Conservation (phyloP, 92 coral and sea anemone genomes). For the Epizoanthus rinbou region DNA sequence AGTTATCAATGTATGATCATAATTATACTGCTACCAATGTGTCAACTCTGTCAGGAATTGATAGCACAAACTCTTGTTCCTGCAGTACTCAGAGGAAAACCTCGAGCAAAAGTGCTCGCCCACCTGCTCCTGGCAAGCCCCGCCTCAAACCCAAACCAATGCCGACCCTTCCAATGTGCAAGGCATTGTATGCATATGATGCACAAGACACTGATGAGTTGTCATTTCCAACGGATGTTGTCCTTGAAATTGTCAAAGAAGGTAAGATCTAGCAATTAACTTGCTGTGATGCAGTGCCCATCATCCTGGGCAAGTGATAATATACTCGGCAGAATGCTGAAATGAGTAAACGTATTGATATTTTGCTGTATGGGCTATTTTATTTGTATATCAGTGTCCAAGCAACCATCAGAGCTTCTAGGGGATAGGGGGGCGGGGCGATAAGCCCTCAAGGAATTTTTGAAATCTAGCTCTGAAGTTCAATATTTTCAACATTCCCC, state of each 20-base stretch:
- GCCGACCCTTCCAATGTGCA: conserved; percentile 89
- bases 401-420: too few species aligned
- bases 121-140: conserved; percentile 93
- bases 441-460: too few species aligned
- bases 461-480: too few species aligned
- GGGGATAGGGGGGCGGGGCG: too few species aligned
- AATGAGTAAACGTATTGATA: too few species aligned
- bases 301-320: too few species aligned
- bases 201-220: conserved; percentile 96
- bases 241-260: conserved; percentile 89
- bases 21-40: too few species aligned
- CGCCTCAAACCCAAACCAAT: conserved; percentile 80
- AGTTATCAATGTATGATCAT: too few species aligned
- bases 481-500: too few species aligned
- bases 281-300: too few species aligned
- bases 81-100: conserved; percentile 74
- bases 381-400: background rate
- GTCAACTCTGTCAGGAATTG: background rate
- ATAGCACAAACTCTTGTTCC: background rate
- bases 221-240: conserved; percentile 89
- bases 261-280: conserved; percentile 55
- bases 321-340: background rate
- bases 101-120: conserved; percentile 69
- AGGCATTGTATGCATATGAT: conserved; percentile 91
- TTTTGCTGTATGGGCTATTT: too few species aligned